Evolutionary conservation across 2,797 vertebrate genomes (phyloP), one percentile per base, ranked within the genome.

Genomic region (Etheostoma perlongum): DNA sequence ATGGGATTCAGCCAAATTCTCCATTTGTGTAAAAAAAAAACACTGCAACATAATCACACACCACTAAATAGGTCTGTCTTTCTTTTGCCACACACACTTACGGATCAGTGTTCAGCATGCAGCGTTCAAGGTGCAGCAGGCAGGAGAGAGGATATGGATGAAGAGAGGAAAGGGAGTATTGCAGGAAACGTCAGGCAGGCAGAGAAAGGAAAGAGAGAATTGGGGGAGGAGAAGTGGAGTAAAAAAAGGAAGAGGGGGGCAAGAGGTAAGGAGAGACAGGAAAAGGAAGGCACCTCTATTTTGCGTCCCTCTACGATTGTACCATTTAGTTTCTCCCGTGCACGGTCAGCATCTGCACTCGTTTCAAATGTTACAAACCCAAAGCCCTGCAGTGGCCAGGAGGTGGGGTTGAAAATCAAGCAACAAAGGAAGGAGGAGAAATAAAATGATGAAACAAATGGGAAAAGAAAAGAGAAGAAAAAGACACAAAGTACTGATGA

Each of bases 361-460:
- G 96, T 98, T 96, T 98, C 97, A 94, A 98, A 98, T 95, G 97
- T 98, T 96, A 98, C 97, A 96, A 98, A 98, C 93, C 97, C 97
- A 95, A 98, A 98, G 91, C 97, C 97, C 96, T 98, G 94, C 69
- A 66, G 81, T 68, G 77, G 70, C 73, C 70, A 27, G 53, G 79
- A 78, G 73, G 80, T n/a, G 68, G 73, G 69, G 51, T 62, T 62
- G 67, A 58, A 78, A 82, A 75, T 79, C 68, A 66, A 79, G 63
- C 1, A 30, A 95, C 94, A 94, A 88, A 92, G 77, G 78, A 81
- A 58, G 14, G 49, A 53, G 47, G 67, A 49, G 66, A 72, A 77
- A 80, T 71, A 36, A 75, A 70, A 52, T 46, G 36, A 79, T 54
- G 63, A 62, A 49, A 77, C 40, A 73, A 77, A 79, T 1, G 1